phyloP scores from a whole-genome alignment of 2,797 vertebrate genomes.

The Mormyrops attenuatus region DNA sequence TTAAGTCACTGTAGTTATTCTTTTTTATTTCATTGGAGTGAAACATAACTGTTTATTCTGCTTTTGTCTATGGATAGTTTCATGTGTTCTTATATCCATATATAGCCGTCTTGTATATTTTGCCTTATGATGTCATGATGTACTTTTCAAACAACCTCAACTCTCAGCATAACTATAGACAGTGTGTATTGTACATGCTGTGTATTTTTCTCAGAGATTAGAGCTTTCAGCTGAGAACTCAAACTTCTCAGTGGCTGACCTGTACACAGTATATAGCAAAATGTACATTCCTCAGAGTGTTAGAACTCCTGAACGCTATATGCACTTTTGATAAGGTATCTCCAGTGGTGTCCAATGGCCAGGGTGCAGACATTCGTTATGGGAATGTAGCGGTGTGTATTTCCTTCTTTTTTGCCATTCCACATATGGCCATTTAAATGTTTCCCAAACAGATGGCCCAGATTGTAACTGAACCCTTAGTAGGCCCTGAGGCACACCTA shows the following conservation, averaged over 20 bases:
- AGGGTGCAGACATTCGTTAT: conserved; percentile 34
- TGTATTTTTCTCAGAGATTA: conserved; percentile 6
- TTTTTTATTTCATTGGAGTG: conserved; percentile 15
- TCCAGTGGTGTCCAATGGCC: conserved; percentile 29
- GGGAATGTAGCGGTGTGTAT: conserved; percentile 15
- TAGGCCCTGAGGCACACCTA: conserved; percentile 2
- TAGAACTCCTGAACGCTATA: conserved; percentile 19
- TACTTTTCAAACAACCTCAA: conserved; percentile 27
- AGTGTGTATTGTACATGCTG: conserved; percentile 13
- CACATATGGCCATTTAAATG: conserved; percentile 42
- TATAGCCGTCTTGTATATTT: conserved; percentile 21
- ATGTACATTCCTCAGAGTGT: background rate
- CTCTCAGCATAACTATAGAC: conserved; percentile 9
- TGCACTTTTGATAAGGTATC: conserved; percentile 28
- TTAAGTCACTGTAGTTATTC: conserved; percentile 23
- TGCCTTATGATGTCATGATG: conserved; percentile 27
- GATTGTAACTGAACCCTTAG: conserved; percentile 7
- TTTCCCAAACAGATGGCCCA: conserved; percentile 24
- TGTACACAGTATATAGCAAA: conserved; percentile 25
- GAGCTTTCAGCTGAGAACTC: background rate
- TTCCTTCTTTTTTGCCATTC: conserved; percentile 29
- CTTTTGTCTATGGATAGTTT: conserved; percentile 20
- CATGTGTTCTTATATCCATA: conserved; percentile 26
- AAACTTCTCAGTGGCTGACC: background rate
- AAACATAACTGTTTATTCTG: conserved; percentile 30